Conservation (phyloP, 1,140 invertebrate genomes). For the Coenobita brevimanus region DNA sequence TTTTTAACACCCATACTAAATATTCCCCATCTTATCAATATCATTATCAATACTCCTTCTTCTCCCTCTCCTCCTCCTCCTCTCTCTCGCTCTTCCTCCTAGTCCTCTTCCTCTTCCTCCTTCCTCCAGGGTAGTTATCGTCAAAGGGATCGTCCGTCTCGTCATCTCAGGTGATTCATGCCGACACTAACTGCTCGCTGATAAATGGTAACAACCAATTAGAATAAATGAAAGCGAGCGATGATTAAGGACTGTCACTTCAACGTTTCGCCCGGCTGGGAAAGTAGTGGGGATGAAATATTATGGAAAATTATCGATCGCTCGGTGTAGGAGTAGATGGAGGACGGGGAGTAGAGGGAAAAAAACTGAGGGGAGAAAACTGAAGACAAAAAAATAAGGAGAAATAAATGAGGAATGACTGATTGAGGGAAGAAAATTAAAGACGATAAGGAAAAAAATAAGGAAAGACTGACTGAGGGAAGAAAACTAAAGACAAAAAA, state of each 20-base stretch:
- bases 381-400: not conserved
- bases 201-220: constrained; percentile 64
- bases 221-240: constrained; percentile 58
- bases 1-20: too few species aligned
- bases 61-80: too few species aligned
- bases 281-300: constrained; percentile 45
- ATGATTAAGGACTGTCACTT: constrained; percentile 60
- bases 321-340: not conserved
- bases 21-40: too few species aligned
- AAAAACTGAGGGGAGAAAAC: not conserved
- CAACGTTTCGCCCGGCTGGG: constrained; percentile 40
- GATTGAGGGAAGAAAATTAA: not conserved
- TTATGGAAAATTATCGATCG: constrained; percentile 37
- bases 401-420: not conserved
- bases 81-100: too few species aligned
- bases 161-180: constrained; percentile 52
- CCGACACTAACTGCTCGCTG: constrained; percentile 56
- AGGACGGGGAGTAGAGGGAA: not conserved
- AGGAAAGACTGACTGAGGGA: not conserved
- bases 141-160: constrained; percentile 43
- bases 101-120: not conserved
- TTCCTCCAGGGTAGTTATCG: constrained; percentile 35
- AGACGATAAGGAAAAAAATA: not conserved
- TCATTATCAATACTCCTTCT: too few species aligned
- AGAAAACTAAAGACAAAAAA: not conserved